phyloP scores from a whole-genome alignment of 37 sponge, comb jelly and placozoan genomes.

The Cliona cf. orientalis region DNA sequence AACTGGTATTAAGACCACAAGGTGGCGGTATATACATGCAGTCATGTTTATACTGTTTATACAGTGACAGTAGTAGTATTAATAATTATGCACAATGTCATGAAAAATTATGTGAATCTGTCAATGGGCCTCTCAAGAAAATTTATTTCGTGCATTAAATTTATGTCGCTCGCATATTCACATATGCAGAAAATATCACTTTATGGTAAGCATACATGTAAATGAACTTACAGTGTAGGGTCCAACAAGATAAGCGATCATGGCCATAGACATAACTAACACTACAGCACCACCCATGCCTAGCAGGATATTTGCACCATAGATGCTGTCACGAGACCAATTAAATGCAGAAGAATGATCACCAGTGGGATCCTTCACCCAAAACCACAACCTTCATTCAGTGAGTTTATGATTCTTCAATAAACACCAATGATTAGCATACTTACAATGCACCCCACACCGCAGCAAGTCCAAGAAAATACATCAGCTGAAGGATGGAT shows the following conservation, averaged over 20 bases:
- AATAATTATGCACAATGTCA: neutral
- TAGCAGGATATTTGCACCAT: conserved; percentile 67
- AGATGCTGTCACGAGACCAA: conserved; percentile 31
- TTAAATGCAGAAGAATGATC: neutral
- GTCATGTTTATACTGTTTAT: too few relatives aligned
- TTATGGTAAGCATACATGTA: neutral
- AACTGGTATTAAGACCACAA: too few relatives aligned
- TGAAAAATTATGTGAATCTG: too few relatives aligned
- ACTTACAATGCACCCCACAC: conserved; percentile 69
- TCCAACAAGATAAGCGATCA: conserved; percentile 83
- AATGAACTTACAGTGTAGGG: conserved; percentile 63
- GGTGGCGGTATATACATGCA: too few relatives aligned
- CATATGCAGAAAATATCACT: neutral
- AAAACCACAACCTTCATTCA: neutral
- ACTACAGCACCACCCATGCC: conserved; percentile 76
- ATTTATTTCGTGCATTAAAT: too few relatives aligned
- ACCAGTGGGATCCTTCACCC: conserved; percentile 7
- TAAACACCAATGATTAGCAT: conserved; percentile 10
- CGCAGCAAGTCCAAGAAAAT: conserved; percentile 64
- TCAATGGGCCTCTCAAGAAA: too few relatives aligned
- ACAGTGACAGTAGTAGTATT: too few relatives aligned
- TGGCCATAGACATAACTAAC: conserved; percentile 73
- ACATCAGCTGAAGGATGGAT: conserved; percentile 53
- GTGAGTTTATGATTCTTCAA: neutral
- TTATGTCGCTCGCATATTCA: neutral